phyloP scores from a whole-genome alignment of 2,888 invertebrate species.

The Drosophila dives region DNA sequence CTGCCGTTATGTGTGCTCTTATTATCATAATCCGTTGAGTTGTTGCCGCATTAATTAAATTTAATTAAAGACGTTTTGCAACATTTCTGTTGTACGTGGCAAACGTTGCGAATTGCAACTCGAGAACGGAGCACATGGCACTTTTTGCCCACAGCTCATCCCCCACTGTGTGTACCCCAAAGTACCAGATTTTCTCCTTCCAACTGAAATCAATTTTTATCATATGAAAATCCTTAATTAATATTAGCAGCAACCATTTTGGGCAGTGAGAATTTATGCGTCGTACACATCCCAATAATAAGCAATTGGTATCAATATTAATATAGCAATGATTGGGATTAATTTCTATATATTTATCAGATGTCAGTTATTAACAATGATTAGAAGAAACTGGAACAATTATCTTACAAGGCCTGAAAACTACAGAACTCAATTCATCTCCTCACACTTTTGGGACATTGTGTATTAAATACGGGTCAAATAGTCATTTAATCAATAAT shows the following conservation, averaged over 20 bases:
- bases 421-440: background rate
- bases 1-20: conserved; percentile 73
- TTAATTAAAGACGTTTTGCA: conserved; percentile 82
- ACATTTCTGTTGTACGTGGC: conserved; percentile 74
- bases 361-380: background rate
- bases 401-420: background rate
- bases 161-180: background rate
- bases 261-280: conserved; percentile 50
- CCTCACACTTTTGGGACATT: background rate
- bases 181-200: background rate
- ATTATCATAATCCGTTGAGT: conserved; percentile 82
- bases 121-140: conserved; percentile 18
- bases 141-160: conserved; percentile 2
- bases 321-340: background rate
- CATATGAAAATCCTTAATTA: conserved; percentile 62
- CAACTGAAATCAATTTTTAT: conserved; percentile 63
- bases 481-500: background rate
- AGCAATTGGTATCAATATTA: conserved; percentile 5
- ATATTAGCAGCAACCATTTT: conserved; percentile 61
- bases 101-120: conserved; percentile 62
- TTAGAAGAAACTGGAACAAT: background rate
- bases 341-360: background rate
- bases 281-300: conserved; percentile 35
- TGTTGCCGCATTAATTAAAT: conserved; percentile 83
- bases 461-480: background rate